phyloP scores from a whole-genome alignment of 2,113 vertebrate genomes.

The Pituophis catenifer region DNA sequence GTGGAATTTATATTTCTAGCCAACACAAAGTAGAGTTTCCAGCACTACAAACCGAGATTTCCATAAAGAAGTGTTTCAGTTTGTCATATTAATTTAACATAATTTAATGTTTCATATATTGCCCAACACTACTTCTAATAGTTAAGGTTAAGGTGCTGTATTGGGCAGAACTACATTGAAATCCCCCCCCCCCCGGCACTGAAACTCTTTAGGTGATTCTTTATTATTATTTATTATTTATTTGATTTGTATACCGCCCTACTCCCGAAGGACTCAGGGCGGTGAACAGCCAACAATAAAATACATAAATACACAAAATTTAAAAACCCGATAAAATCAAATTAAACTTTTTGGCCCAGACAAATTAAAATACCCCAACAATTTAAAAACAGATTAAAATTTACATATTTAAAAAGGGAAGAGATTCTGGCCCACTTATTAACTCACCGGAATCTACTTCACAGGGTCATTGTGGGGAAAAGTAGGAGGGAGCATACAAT shows the following conservation, averaged over 20 bases:
- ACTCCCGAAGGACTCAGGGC: too few species aligned
- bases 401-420: too few species aligned
- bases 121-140: background rate
- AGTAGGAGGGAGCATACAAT: background rate
- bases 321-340: too few species aligned
- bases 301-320: too few species aligned
- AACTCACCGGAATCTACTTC: background rate
- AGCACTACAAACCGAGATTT: background rate
- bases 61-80: background rate
- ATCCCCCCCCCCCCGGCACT: background rate
- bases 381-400: too few species aligned
- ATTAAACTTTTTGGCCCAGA: too few species aligned
- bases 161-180: background rate
- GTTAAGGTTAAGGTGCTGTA: background rate
- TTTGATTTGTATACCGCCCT: too few species aligned
- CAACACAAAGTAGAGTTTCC: background rate
- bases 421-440: background rate
- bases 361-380: too few species aligned
- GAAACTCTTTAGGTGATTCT: background rate
- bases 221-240: too few species aligned
- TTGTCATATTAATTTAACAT: background rate
- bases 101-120: background rate
- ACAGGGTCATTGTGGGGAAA: background rate
- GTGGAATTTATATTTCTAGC: background rate
- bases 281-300: too few species aligned